A percentile compares a stretch with the other conserved stretches of the same genome.
These are phyloP conservation scores for Thecocarcelia acutangulata DNA, from an alignment of 2,888 invertebrate species.

Conservation along the genomic window DNA sequence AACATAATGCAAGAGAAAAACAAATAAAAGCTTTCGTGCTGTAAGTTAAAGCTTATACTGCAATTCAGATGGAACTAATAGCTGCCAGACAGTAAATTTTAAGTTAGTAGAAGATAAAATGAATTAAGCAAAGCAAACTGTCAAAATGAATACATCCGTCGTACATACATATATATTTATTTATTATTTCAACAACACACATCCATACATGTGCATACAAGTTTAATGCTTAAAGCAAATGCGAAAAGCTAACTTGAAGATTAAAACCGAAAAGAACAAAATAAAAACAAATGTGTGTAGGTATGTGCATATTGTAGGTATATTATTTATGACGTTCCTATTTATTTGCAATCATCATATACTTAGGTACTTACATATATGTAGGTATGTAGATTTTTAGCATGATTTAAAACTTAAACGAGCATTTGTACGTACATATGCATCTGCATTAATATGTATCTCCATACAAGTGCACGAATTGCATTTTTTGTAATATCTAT, in stretches of 20 bases:
- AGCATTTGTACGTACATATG: not conserved
- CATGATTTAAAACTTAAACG: no score
- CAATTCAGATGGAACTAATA: slow-evolving; percentile 4
- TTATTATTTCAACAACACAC: no score
- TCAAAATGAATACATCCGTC: slow-evolving; percentile 18
- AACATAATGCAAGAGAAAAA: no score
- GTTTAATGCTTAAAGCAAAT: slow-evolving; percentile 9
- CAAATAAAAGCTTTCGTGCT: no score
- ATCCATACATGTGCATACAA: not conserved
- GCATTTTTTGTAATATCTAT: not conserved
- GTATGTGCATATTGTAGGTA: no score
- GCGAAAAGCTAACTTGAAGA: not conserved
- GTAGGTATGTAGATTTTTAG: no score
- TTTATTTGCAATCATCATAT: not conserved
- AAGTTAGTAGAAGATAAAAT: slow-evolving; percentile 9
- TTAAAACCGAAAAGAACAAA: slow-evolving; percentile 3
- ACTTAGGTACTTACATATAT: not conserved
- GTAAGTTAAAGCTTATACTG: not conserved
- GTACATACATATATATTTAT: no score
- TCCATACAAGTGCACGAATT: no score
- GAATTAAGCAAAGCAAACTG: slow-evolving; percentile 38
- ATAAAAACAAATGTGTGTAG: not conserved
- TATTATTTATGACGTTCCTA: no score
- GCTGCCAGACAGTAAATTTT: slow-evolving; percentile 13
- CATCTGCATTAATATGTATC: no score